Evolutionary conservation across 2,797 vertebrate genomes (phyloP), one percentile per base, ranked within the genome.

Genomic region (Parauchenoglanis ngamensis): DNA sequence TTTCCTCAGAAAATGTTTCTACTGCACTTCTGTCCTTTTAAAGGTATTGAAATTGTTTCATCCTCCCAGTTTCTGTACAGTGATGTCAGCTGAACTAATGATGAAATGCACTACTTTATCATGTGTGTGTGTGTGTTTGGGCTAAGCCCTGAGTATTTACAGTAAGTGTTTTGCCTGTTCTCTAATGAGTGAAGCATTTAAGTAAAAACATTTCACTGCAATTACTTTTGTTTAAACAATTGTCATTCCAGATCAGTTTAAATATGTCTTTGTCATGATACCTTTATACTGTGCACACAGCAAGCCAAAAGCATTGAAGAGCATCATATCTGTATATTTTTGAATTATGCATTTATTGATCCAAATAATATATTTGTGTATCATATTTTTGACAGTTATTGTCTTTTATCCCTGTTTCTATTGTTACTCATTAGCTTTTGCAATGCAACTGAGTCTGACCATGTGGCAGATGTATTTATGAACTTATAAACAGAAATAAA

Each of bases 251-350:
- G 61, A 67, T 79, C 76, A 84, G 88, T 83, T 83, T 87, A 31
- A 87, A 87, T 87, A 56, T 56, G 25, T 84, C 77, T 88, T 88
- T 89, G 86, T 91, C 87, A 77, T 85, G 85, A 90, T 88, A 89
- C 89, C 87, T 89, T 87, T 77, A 91, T 86, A 89, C 86, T 90
- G 83, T 91, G 90, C 89, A 88, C 85, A 91, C 87, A 59, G 88
- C 89, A 90, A 91, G 91, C 91, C 90, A 92, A 92, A 92, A 89
- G 82, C 73, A 83, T 65, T 63, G 67, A 68, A 86, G 85, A 91
- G 82, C 88, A 76, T 91, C 81, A 85, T 84, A 67, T 92, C 84
- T 93, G 91, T 92, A 89, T 91, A 91, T 93, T 90, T 92, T 93
- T 90, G 86, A 87, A 92, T 89, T 89, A 89, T 87, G 86, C 79